Evolutionary conservation across 1,140 invertebrate genomes (phyloP).

Genomic region (Sesamia nonagrioides): DNA sequence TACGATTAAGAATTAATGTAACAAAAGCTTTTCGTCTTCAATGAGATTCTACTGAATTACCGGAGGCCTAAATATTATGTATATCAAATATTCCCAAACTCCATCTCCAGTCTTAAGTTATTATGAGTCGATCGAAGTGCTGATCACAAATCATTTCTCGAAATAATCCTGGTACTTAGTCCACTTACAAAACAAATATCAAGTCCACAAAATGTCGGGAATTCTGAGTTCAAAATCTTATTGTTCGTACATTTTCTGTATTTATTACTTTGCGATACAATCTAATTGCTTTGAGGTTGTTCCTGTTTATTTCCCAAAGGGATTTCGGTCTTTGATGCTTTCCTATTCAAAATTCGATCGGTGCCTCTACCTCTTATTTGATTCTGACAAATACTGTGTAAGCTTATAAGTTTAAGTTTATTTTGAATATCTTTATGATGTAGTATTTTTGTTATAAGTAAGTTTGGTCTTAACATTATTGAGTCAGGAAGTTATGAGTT

Average conservation of each 20-base stretch:
- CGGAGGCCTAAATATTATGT: too few relatives aligned
- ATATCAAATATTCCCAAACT: too few relatives aligned
- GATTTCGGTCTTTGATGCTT: slow-evolving; percentile 22
- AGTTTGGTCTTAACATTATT: neutral
- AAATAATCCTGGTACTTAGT: slow-evolving; percentile 16
- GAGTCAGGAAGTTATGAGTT: too few relatives aligned
- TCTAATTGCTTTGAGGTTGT: slow-evolving; percentile 41
- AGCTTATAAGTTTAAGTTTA: slow-evolving; percentile 2
- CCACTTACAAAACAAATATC: slow-evolving; percentile 10
- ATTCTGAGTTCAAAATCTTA: slow-evolving; percentile 10
- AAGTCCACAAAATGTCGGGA: neutral
- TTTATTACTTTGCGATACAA: slow-evolving; percentile 45
- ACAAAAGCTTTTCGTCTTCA: too few relatives aligned
- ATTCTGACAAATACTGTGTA: slow-evolving; percentile 18
- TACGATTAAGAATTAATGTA: too few relatives aligned
- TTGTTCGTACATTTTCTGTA: slow-evolving; percentile 33
- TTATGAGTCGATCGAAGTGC: neutral
- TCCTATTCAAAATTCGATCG: slow-evolving; percentile 31
- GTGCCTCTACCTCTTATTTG: slow-evolving; percentile 27
- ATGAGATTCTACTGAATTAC: too few relatives aligned
- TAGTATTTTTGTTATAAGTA: neutral
- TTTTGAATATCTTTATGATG: slow-evolving; percentile 14
- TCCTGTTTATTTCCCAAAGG: slow-evolving; percentile 38
- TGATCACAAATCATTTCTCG: neutral
- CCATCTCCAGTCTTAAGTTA: too few relatives aligned